phyloP scores from a whole-genome alignment of 2,888 invertebrate genomes.

The Heteropelma amictum region DNA sequence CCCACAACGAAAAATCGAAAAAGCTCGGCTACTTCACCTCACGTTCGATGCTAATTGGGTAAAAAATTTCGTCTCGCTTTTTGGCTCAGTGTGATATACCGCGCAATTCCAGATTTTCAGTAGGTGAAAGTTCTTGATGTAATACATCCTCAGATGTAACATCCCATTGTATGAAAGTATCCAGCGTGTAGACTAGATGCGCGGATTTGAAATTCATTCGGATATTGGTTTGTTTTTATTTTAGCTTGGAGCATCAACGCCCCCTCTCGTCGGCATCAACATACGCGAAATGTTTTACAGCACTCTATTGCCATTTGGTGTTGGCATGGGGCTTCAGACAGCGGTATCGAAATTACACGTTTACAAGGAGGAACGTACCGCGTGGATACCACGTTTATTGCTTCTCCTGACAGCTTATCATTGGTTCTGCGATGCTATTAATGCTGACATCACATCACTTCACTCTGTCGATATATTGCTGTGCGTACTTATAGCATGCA shows the following conservation, averaged over 20 bases:
- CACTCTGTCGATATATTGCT: slow-evolving; percentile 72
- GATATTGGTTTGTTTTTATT: slow-evolving; percentile 8
- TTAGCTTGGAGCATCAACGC: slow-evolving; percentile 72
- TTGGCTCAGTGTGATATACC: too few relatives aligned
- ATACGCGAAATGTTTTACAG: slow-evolving; percentile 71
- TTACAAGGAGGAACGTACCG: slow-evolving; percentile 61
- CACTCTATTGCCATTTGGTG: slow-evolving; percentile 71
- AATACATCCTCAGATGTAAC: too few relatives aligned
- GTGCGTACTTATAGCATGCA: slow-evolving; percentile 74
- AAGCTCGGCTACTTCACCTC: too few relatives aligned
- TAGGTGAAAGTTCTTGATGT: too few relatives aligned
- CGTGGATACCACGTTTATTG: slow-evolving; percentile 70
- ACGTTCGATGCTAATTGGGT: too few relatives aligned
- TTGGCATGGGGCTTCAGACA: slow-evolving; percentile 68
- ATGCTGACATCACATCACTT: slow-evolving; percentile 71
- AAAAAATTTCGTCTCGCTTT: too few relatives aligned
- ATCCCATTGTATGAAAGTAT: neutral
- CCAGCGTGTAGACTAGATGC: neutral
- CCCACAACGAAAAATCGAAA: too few relatives aligned
- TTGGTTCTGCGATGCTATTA: slow-evolving; percentile 75
- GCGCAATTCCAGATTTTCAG: too few relatives aligned
- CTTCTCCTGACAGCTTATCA: slow-evolving; percentile 73
- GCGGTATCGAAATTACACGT: slow-evolving; percentile 55
- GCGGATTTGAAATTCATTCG: neutral
- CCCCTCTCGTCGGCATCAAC: slow-evolving; percentile 73